Evolutionary conservation across 2,797 vertebrate genomes (phyloP).

Genomic region (Diplodus sargus): DNA sequence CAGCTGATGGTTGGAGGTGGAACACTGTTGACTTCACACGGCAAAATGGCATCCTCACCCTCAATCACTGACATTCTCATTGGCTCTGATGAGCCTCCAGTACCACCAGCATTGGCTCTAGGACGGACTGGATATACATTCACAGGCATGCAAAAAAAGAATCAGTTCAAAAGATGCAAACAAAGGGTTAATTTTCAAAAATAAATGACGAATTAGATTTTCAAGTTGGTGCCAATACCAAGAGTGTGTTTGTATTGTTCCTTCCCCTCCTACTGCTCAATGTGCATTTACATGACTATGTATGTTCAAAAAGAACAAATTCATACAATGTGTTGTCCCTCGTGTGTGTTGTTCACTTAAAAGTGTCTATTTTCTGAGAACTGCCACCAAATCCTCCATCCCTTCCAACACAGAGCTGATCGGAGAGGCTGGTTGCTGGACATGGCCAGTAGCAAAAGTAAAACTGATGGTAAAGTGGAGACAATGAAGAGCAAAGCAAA

Average conservation of each 20-base stretch:
- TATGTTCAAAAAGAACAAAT: background rate
- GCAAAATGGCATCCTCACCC: conserved; percentile 89
- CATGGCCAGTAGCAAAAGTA: background rate
- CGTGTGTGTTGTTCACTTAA: background rate
- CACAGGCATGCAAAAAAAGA: conserved; percentile 2
- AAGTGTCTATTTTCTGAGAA: background rate
- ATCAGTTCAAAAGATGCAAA: background rate
- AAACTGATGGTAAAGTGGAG: background rate
- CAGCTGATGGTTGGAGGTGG: conserved; percentile 94
- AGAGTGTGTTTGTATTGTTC: background rate
- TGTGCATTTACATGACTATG: background rate
- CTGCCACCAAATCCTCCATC: background rate
- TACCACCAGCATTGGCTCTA: conserved; percentile 76
- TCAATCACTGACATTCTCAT: conserved; percentile 86
- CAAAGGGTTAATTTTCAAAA: background rate
- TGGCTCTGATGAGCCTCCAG: conserved; percentile 76
- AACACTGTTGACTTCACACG: conserved; percentile 92
- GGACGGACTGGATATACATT: conserved; percentile 89
- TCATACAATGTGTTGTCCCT: background rate
- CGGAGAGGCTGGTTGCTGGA: background rate
- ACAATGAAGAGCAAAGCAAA: background rate
- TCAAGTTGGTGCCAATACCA: background rate
- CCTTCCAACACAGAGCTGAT: background rate
- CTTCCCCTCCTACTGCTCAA: background rate
- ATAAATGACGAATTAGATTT: no score